Conservation (phyloP, 2,797 vertebrate species). For the Thunnus albacares region DNA sequence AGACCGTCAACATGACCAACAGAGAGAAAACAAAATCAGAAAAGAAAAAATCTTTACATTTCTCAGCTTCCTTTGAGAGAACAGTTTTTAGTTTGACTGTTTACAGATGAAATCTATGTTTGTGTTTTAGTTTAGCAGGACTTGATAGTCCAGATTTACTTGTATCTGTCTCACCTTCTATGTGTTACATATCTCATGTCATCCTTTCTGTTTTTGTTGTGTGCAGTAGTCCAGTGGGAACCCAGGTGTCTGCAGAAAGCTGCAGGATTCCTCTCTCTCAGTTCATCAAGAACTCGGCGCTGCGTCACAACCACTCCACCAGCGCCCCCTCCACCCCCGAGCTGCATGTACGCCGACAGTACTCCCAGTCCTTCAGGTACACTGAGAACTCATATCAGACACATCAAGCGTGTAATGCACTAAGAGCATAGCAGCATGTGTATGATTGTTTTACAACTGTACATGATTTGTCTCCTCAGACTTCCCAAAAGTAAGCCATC, state of each 20-base stretch:
- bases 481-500: constrained; percentile 81
- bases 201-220: constrained; percentile 27
- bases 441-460: not conserved
- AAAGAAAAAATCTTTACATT: too few species aligned
- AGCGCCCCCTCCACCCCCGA: constrained; percentile 91
- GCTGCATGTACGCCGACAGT: constrained; percentile 86
- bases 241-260: constrained; percentile 73
- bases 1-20: too few species aligned
- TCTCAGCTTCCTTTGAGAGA: too few species aligned
- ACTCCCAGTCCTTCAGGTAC: constrained; percentile 90
- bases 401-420: not conserved
- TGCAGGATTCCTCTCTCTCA: constrained; percentile 80
- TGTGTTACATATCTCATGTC: not conserved
- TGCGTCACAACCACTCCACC: constrained; percentile 83
- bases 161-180: not conserved
- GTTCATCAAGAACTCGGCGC: constrained; percentile 78
- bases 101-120: too few species aligned
- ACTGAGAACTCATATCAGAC: constrained; percentile 3
- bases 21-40: too few species aligned
- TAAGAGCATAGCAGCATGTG: not conserved
- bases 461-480: constrained; percentile 71
- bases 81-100: too few species aligned
- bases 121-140: not conserved
- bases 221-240: constrained; percentile 85
- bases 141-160: too few species aligned